Evolutionary conservation across 2,113 vertebrate genomes (phyloP).

Genomic region (Cyanocitta stelleri): DNA sequence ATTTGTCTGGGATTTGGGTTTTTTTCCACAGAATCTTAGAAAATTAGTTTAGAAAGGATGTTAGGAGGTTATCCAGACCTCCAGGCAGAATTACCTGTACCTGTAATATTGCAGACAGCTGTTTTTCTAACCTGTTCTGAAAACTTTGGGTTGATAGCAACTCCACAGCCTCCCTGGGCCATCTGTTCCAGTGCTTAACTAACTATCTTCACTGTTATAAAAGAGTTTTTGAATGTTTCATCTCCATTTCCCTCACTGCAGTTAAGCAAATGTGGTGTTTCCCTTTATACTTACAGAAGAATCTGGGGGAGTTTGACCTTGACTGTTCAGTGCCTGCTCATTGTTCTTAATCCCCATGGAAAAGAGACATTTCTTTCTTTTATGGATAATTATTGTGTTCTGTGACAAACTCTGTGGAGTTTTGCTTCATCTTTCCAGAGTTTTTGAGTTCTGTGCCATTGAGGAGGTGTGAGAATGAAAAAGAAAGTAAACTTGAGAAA

Average conservation of each 20-base stretch:
- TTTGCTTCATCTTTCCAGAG: not conserved
- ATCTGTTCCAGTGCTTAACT: slow-evolving; percentile 61
- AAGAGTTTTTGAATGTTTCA: slow-evolving; percentile 43
- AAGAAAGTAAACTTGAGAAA: not conserved
- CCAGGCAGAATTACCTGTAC: slow-evolving; percentile 49
- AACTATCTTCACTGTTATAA: slow-evolving; percentile 39
- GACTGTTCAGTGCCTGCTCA: not conserved
- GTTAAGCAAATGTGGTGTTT: slow-evolving; percentile 50
- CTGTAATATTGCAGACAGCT: slow-evolving; percentile 43
- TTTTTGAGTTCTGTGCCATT: not conserved
- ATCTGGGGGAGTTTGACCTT: slow-evolving; percentile 39
- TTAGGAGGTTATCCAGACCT: slow-evolving; percentile 46
- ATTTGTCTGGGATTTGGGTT: not conserved
- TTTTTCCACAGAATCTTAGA: not conserved
- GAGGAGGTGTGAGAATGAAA: not conserved
- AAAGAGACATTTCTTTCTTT: not conserved
- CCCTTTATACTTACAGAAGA: slow-evolving; percentile 13
- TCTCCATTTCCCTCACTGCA: slow-evolving; percentile 33
- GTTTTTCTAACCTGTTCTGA: slow-evolving; percentile 59
- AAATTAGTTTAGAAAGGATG: slow-evolving; percentile 9
- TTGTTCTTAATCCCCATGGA: not conserved
- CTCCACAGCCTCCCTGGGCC: slow-evolving; percentile 35
- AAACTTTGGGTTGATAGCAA: slow-evolving; percentile 22
- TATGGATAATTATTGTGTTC: not conserved
- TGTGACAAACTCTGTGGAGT: not conserved